phyloP scores from a whole-genome alignment of 1,140 invertebrate species.

The Magallana angulata region DNA sequence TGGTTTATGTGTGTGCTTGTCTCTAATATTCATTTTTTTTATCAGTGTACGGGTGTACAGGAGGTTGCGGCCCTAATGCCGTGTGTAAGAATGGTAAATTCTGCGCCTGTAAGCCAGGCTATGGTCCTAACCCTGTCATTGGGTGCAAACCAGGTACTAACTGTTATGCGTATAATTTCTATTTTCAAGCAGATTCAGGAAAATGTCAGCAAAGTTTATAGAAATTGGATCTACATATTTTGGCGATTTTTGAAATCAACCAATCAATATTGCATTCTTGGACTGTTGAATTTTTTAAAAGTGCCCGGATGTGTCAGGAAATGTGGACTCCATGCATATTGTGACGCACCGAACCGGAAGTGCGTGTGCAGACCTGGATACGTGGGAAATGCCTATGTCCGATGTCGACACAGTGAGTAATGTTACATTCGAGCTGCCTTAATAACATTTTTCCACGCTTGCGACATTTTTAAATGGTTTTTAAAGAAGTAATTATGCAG shows the following conservation, averaged over 20 bases:
- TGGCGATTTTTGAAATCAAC: no score
- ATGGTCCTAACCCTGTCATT: not conserved
- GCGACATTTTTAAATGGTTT: no score
- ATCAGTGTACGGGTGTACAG: not conserved
- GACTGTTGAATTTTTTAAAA: not conserved
- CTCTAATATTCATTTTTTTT: not conserved
- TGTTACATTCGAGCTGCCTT: no score
- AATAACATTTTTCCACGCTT: no score
- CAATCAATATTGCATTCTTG: no score
- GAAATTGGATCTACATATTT: no score
- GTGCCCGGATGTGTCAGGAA: not conserved
- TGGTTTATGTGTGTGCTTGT: no score
- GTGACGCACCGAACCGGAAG: not conserved
- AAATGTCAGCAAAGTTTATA: no score
- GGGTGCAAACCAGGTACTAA: constrained; percentile 11
- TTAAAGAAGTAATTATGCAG: no score
- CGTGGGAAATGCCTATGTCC: not conserved
- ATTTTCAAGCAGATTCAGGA: no score
- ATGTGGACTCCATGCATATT: constrained; percentile 9
- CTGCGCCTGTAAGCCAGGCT: not conserved
- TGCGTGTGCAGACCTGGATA: not conserved
- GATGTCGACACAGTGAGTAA: not conserved
- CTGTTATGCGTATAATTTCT: no score
- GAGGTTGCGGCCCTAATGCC: not conserved
- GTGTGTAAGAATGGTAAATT: not conserved